Evolutionary conservation across 2,113 vertebrate species (phyloP), one percentile per base, ranked within the genome.

Genomic region (Spea bombifrons): DNA sequence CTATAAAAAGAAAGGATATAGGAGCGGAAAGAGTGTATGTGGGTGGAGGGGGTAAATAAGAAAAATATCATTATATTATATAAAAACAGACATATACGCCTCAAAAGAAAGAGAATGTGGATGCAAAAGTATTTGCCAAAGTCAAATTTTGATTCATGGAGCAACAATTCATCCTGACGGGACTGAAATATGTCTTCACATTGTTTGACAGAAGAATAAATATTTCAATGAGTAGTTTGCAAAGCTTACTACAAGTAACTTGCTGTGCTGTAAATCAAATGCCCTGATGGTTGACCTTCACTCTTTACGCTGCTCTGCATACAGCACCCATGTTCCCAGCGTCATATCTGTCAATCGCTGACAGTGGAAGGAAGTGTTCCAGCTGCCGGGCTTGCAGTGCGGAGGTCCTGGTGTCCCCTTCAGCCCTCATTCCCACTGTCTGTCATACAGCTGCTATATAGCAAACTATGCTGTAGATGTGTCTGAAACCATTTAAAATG

Each of bases 201-300:
- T 17, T 17, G 61, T 75, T 17, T 66, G 70, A 45, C 48, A 72
- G 59, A 53, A 73, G 8, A 73, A 66, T 79, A 80, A 73, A 78
- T 78, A 72, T 66, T 55, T 55, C 69, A 72, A 53, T 43, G 16
- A 55, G 63, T 50, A 66, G 59, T 66, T 55, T 67, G 77, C 64
- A 45, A 15, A 50, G 6, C 49, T 50, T 17, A 46, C 76, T 78
- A 16, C 44, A 66, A 44, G 55, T 17, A 30, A n/a, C 8, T 70
- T 53, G 30, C 52, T 9, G 69, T 57, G 16, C 70, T 50, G 47
- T 78, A 66, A 72, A 72, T 66, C 69, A 65, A 63, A 72, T 63
- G 64, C 49, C 69, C 70, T 67, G 46, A 73, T 15, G 70, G 8
- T 13, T 80, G 70, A 80, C 71, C 77, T 66, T 50, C 9, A 43